phyloP scores from a whole-genome alignment of 1,140 invertebrate species.

The Paraescarpia echinospica region DNA sequence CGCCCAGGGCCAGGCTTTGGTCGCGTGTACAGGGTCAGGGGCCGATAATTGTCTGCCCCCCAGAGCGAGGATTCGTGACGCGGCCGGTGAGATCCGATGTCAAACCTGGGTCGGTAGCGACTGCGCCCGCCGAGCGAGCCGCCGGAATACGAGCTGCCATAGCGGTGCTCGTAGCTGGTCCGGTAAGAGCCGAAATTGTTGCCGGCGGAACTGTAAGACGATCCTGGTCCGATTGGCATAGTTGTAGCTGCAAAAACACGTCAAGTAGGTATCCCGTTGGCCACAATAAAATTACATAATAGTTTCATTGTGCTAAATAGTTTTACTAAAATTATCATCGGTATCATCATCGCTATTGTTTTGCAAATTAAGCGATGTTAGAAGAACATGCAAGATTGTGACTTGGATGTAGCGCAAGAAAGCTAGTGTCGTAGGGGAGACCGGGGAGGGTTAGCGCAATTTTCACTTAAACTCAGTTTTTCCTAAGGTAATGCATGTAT shows the following conservation, averaged over 20 bases:
- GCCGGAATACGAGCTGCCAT: neutral
- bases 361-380: neutral
- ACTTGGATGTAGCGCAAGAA: neutral
- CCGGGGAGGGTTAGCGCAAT: too few species aligned
- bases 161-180: neutral
- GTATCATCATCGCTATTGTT: neutral
- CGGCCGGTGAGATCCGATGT: neutral
- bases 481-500: too few species aligned
- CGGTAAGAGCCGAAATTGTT: neutral
- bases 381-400: neutral
- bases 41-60: neutral
- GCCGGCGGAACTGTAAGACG: neutral
- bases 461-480: too few species aligned
- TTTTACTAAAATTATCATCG: neutral
- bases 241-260: neutral
- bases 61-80: neutral
- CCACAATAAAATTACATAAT: neutral
- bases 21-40: neutral
- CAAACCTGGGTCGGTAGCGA: neutral
- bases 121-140: neutral
- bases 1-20: neutral
- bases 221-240: neutral
- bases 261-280: neutral
- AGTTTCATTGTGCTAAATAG: neutral
- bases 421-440: too few species aligned